Evolutionary conservation across 2,888 invertebrate species (phyloP), one percentile per base, ranked within the genome.

Genomic region (Cremastobaeus sp.): DNA sequence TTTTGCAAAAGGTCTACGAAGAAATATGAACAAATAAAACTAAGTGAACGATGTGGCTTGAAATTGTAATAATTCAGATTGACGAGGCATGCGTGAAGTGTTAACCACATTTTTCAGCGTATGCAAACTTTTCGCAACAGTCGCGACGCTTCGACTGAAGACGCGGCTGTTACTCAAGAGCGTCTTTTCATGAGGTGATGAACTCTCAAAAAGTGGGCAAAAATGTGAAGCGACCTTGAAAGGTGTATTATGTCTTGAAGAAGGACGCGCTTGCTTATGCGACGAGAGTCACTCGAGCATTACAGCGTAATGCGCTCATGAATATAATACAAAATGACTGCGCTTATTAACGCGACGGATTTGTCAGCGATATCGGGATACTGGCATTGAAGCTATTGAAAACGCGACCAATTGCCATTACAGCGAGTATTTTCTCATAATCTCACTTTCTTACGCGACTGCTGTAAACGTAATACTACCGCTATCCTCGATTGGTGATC

Each of bases 351-450:
- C 48, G 60, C 34, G 6, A 25, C 25, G 62, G 62, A 66, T 64
- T 69, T 74, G 74, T 69, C 59, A 43, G 50, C 62, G 34, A 43
- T 66, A 73, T 69, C 65, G 54, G 25, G 20, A 18, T 34, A 50
- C 65, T 75, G 75, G 64, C 75, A 75, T 75, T 75, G 75, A 57
- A 71, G 39, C 69, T 59, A 71, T 75, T 75, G 70, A 71, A 75
- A 71, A 75, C 71, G 57, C 70, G 55, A 59, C 54, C 62, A 70
- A 54, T 59, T 59, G 54, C 57, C 35, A 59, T 64, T 68, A 74
- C 48, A 21, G 50, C 12, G 57, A 59, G 37, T 65, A 55, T 75
- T 74, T 75, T 75, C 75, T 75, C 75, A 74, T 65, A 70, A 48
- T 43, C 1, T 25, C 45, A 55, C 74, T 70, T 66, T 70, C 74